These are phyloP conservation scores for Clivina fossor DNA, from an alignment of 2,888 invertebrate species.

Conservation along the genomic window DNA sequence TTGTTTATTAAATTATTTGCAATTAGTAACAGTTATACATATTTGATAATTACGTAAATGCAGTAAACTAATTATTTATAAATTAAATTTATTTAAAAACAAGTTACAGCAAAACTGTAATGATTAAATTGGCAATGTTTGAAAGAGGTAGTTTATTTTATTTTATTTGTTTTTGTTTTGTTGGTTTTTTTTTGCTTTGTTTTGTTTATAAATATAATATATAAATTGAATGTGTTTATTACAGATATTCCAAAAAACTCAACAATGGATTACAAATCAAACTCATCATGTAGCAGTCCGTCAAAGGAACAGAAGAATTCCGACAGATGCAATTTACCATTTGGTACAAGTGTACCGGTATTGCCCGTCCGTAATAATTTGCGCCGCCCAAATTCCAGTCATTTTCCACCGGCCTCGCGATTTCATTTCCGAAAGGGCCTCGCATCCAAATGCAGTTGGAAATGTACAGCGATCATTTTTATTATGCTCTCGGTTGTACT, in stretches of 20 bases:
- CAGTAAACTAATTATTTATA: too few relatives aligned
- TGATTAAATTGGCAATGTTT: too few relatives aligned
- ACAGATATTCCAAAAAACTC: conserved; percentile 88
- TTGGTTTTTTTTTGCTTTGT: neutral
- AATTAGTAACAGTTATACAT: too few relatives aligned
- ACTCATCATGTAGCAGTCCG: conserved; percentile 86
- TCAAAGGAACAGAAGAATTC: conserved; percentile 70
- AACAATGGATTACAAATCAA: conserved; percentile 85
- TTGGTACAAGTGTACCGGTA: conserved; percentile 62
- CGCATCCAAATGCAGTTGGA: conserved; percentile 87
- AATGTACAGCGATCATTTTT: conserved; percentile 86
- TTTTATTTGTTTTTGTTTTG: too few relatives aligned
- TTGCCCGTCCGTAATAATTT: conserved; percentile 75
- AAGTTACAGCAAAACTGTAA: too few relatives aligned
- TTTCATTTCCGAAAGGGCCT: conserved; percentile 87
- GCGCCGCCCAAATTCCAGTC: conserved; percentile 66
- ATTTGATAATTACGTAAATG: too few relatives aligned
- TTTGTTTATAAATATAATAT: conserved; percentile 1
- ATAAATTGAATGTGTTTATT: too few relatives aligned
- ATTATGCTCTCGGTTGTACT: conserved; percentile 81
- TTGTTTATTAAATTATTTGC: too few relatives aligned
- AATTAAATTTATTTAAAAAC: too few relatives aligned
- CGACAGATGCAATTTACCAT: conserved; percentile 59
- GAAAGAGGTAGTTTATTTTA: too few relatives aligned
- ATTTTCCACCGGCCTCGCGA: conserved; percentile 72